Base-by-base conservation (phyloP, 2,797 vertebrate species). In the Typhlichthys subterraneus region DNA sequence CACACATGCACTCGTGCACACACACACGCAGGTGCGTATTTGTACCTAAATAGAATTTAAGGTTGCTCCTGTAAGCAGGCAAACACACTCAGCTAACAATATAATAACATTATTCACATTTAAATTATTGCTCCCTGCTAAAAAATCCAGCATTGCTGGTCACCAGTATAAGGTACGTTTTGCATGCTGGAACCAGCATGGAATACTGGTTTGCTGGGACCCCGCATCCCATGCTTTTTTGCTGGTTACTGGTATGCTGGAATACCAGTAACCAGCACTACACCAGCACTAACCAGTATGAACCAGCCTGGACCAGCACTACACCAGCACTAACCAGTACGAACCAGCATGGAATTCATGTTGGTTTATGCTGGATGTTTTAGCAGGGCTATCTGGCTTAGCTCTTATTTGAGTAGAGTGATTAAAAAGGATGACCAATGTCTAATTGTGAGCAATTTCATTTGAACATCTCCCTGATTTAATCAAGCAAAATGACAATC, bases 401-500 rank as follows among this genome's bases (percentile, higher is more conserved):
- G 58, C 67, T 80, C 65, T 65, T 69, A 80, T 85, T 75, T 65
- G 63, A 70, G 61, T 50, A 50, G 19, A 72, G 66, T 81, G 69
- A 88, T 79, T 87, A 84, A 84, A 87, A 77, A 63, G 38, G 45
- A 76, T 61, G 56, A 75, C 63, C 75, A 29, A 29, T 29, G 23
- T 4, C 23, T 76, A 75, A 50, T 76, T 81, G 81, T 67, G 38
- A 72, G 60, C 57, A 61, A 78, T 85, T 83, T 79, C 69, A 85
- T 83, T 85, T 77, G 53, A 82, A 77, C 53, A 65, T 81, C 46
- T 66, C 68, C 65, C 72, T 70, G 69, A 84, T 87, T 83, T 71
- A 87, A 88, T 86, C 70, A 57, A 0, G 8, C 64, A 70, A 77
- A 84, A 73, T 77, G 76, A 82, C 72, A 54, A 77, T 79, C 74